These are phyloP conservation scores for Ophioderma brevispina DNA, from an alignment of 35 echinoderm and acorn worm species.

Conservation along the genomic window DNA sequence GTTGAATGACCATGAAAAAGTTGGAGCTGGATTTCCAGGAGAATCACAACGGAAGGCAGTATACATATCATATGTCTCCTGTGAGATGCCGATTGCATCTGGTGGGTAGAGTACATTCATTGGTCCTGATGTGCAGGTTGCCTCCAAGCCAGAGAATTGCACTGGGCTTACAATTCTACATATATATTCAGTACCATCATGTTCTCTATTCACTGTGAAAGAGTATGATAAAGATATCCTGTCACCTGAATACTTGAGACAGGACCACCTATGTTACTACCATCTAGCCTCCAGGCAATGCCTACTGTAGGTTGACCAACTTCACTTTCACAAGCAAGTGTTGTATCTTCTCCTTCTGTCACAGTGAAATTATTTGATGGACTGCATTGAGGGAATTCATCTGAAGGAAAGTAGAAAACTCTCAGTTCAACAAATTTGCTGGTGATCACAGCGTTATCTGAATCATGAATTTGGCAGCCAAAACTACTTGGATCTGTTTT, in stretches of 20 bases:
- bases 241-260: background rate
- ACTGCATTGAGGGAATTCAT: background rate
- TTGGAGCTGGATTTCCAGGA: background rate
- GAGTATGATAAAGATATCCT: background rate
- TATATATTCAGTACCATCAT: background rate
- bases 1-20: background rate
- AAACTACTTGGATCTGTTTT: background rate
- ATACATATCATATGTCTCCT: background rate
- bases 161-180: background rate
- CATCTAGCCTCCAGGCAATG: background rate
- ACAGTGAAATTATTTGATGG: background rate
- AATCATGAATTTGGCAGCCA: background rate
- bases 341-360: background rate
- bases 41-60: background rate
- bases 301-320: background rate
- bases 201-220: background rate
- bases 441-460: background rate
- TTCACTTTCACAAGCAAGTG: conserved; percentile 5
- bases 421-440: background rate
- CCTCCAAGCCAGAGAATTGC: background rate
- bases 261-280: background rate
- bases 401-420: conserved; percentile 16
- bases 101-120: background rate
- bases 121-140: conserved; percentile 7
- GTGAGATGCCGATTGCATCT: background rate